These are phyloP conservation scores for Tetranychus truncatus DNA, from an alignment of 2,888 invertebrate species.

Conservation along the genomic window DNA sequence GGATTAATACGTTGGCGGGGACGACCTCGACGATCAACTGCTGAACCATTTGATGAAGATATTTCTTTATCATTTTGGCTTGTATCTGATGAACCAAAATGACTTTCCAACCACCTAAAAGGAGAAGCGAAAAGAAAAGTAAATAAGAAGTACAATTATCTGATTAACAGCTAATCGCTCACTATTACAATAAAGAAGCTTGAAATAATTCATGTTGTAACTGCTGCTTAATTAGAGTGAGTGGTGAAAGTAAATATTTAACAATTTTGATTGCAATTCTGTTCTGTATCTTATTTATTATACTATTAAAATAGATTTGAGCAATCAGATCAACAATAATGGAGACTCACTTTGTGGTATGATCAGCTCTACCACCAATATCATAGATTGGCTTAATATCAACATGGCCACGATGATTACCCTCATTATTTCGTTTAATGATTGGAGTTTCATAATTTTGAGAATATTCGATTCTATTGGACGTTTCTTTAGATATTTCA, in stretches of 20 bases:
- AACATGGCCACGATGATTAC: neutral
- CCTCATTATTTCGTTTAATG: neutral
- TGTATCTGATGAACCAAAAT: slow-evolving; percentile 8
- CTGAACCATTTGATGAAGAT: neutral
- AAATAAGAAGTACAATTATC: neutral
- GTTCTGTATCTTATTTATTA: too few relatives aligned
- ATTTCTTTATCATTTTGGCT: neutral
- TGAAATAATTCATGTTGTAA: too few relatives aligned
- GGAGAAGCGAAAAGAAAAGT: neutral
- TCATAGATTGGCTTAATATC: neutral
- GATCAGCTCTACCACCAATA: neutral
- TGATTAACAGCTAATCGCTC: neutral
- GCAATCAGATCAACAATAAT: too few relatives aligned
- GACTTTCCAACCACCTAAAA: slow-evolving; percentile 8
- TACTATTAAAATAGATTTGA: too few relatives aligned
- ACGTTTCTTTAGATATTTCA: neutral
- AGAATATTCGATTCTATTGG: neutral
- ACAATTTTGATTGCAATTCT: too few relatives aligned
- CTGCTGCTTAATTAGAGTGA: too few relatives aligned
- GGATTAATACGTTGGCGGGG: neutral
- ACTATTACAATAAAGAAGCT: too few relatives aligned
- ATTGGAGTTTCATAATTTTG: neutral
- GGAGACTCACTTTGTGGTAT: neutral
- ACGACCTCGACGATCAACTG: neutral
- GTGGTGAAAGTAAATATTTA: too few relatives aligned